These are phyloP conservation scores for Mesorhabditis sp. DNA, from an alignment of 2,888 invertebrate genomes.

Conservation along the genomic window DNA sequence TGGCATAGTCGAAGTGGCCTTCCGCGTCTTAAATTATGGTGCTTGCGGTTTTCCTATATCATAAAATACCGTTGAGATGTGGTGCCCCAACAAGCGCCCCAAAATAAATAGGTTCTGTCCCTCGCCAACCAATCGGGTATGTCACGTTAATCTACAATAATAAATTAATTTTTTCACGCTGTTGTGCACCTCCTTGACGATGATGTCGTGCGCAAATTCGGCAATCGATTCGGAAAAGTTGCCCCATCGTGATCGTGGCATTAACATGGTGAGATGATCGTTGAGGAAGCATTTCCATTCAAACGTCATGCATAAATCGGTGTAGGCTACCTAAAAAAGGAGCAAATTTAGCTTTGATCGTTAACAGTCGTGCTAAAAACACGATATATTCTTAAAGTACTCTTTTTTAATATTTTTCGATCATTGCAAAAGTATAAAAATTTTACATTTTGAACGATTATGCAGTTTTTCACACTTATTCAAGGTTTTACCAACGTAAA, in stretches of 20 bases:
- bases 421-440: no score
- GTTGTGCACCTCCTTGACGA: constrained; percentile 41
- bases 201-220: constrained; percentile 52
- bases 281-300: constrained; percentile 55
- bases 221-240: constrained; percentile 49
- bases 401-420: no score
- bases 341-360: background rate
- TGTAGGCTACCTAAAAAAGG: constrained; percentile 71
- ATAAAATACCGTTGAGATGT: constrained; percentile 23
- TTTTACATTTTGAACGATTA: no score
- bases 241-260: constrained; percentile 50
- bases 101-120: constrained; percentile 57
- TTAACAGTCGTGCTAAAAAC: no score
- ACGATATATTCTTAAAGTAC: no score
- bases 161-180: background rate
- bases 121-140: constrained; percentile 57
- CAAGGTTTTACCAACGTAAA: no score
- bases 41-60: background rate
- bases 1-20: constrained; percentile 55
- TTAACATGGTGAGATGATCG: constrained; percentile 62
- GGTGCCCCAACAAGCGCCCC: constrained; percentile 52
- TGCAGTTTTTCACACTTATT: no score
- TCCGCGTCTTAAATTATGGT: constrained; percentile 36
- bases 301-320: constrained; percentile 73
- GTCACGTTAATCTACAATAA: constrained; percentile 51